Percentiles rank a stretch among this genome's conserved stretches.
These are phyloP conservation scores for Drosophila sproati DNA, from an alignment of 1,140 invertebrate species.

Conservation along the genomic window DNA sequence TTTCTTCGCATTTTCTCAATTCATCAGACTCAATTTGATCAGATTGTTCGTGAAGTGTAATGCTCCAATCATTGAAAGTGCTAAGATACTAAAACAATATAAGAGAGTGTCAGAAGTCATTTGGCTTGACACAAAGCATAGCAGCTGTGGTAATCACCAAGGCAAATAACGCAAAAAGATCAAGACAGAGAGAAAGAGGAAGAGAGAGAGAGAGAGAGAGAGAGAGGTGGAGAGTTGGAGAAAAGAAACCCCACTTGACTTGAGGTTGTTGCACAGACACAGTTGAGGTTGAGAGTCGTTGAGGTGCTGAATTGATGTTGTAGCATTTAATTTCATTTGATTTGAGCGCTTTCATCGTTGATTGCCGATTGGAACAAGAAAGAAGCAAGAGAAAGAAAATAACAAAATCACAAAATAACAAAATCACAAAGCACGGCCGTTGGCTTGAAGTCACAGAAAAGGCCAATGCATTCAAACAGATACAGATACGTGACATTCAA, in stretches of 20 bases:
- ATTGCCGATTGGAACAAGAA: constrained; percentile 28
- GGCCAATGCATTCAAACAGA: constrained; percentile 29
- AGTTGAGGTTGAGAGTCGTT: constrained; percentile 1
- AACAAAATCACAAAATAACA: neutral
- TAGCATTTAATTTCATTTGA: constrained; percentile 37
- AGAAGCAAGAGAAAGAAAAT: constrained; percentile 1
- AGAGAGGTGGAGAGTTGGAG: too few species aligned
- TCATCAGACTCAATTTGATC: too few species aligned
- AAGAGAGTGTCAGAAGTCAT: constrained; percentile 42
- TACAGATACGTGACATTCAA: constrained; percentile 37
- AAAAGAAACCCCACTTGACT: neutral
- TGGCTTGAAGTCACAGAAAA: constrained; percentile 12
- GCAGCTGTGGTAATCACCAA: neutral
- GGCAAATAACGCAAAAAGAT: constrained; percentile 4
- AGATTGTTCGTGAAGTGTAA: neutral
- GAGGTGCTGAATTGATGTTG: constrained; percentile 16
- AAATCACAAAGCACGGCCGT: constrained; percentile 12
- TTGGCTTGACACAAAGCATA: constrained; percentile 8
- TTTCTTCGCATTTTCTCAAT: too few species aligned
- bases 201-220: neutral
- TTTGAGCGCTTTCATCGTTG: constrained; percentile 44
- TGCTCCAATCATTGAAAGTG: neutral
- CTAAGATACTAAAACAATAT: constrained; percentile 16
- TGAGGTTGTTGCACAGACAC: constrained; percentile 1
- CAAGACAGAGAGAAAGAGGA: neutral